phyloP scores from a whole-genome alignment of 1,140 invertebrate genomes.

The Brachionus manjavacas region DNA sequence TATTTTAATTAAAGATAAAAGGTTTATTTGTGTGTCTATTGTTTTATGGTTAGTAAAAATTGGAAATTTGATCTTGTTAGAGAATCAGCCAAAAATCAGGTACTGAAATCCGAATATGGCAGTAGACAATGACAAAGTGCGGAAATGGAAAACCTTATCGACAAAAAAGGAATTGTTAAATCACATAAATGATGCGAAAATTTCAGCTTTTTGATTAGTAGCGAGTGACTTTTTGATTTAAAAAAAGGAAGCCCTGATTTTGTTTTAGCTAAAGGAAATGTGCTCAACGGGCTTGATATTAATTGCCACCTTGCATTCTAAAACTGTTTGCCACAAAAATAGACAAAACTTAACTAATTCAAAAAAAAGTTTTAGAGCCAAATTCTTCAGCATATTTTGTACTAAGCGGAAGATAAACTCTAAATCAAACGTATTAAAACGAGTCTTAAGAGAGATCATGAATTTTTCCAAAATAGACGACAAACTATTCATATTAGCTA shows the following conservation, averaged over 20 bases:
- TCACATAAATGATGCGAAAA: background rate
- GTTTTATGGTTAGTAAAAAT: background rate
- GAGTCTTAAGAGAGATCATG: conserved; percentile 37
- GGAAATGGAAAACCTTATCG: conserved; percentile 10
- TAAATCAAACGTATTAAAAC: background rate
- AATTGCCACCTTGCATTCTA: conserved; percentile 7
- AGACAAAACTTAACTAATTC: background rate
- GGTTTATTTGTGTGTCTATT: background rate
- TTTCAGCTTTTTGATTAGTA: background rate
- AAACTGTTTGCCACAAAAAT: background rate
- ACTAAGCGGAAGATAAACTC: conserved; percentile 1
- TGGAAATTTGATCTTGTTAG: background rate
- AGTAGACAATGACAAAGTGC: background rate
- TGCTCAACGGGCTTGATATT: background rate
- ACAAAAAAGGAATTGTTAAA: background rate
- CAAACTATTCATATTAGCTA: conserved; percentile 32
- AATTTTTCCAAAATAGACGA: background rate
- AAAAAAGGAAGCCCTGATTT: background rate
- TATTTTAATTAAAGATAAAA: background rate
- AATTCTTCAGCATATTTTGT: background rate
- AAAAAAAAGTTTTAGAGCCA: background rate
- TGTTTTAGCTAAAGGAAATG: background rate
- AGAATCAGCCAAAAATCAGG: background rate
- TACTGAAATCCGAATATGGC: background rate
- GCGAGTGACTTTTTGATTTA: background rate